Evolutionary conservation across 2,113 vertebrate species (phyloP).

Genomic region (Cygnus buccinator): DNA sequence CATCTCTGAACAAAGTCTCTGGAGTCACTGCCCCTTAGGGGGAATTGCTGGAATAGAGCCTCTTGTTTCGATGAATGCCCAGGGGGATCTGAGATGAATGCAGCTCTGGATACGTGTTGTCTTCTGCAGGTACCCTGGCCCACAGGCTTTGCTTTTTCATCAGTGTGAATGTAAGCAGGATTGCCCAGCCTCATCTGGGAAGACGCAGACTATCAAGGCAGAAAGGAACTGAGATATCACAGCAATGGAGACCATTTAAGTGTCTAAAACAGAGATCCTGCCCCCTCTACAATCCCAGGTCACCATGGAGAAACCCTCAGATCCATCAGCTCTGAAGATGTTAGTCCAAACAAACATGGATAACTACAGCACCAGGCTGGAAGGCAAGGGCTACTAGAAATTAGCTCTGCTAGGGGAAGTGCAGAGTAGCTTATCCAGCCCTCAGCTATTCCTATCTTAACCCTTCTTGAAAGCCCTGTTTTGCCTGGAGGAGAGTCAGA

Average conservation of each 20-base stretch:
- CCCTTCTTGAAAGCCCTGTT: background rate
- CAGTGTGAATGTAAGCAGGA: background rate
- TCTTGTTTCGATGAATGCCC: background rate
- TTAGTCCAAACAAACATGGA: background rate
- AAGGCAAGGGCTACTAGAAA: background rate
- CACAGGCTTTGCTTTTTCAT: background rate
- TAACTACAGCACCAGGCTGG: background rate
- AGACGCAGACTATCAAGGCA: background rate
- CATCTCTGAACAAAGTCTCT: background rate
- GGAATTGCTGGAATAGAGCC: background rate
- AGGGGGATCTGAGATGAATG: background rate
- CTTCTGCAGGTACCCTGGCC: background rate
- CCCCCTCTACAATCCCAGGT: background rate
- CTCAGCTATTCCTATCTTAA: background rate
- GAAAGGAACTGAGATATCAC: background rate
- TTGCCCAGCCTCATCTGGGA: background rate
- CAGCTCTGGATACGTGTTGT: background rate
- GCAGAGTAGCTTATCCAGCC: background rate
- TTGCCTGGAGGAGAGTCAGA: background rate
- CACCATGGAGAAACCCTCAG: fast-evolving
- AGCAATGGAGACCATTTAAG: background rate
- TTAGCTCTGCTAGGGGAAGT: background rate
- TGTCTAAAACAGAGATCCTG: background rate
- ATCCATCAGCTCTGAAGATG: background rate
- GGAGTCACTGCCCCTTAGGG: background rate